Evolutionary conservation across 2,888 invertebrate genomes (phyloP).

Genomic region (Timema cristinae): DNA sequence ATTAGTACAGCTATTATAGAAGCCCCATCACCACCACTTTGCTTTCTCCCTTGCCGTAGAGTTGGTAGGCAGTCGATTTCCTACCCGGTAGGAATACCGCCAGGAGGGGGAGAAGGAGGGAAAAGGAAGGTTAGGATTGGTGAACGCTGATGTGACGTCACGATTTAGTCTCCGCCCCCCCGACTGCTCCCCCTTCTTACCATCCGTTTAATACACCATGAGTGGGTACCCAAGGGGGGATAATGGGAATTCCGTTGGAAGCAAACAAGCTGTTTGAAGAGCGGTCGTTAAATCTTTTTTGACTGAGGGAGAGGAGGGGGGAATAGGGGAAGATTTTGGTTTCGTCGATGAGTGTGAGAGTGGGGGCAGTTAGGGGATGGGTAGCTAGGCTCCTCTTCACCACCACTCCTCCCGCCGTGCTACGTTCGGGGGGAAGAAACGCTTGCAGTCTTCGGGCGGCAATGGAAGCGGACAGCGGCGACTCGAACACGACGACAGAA

Average conservation of each 20-base stretch:
- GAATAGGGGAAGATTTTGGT: conserved; percentile 19
- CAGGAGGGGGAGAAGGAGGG: not conserved
- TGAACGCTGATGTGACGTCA: conserved; percentile 22
- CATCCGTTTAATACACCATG: conserved; percentile 20
- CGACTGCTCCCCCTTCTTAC: not conserved
- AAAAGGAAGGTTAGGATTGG: not conserved
- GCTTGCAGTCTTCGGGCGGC: conserved; percentile 28
- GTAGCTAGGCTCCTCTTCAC: too few species aligned
- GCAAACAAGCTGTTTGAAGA: conserved; percentile 29
- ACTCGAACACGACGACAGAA: conserved; percentile 21
- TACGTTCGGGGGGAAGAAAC: conserved; percentile 13
- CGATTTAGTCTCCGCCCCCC: conserved; percentile 21
- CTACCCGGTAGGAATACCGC: not conserved
- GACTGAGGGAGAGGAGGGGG: conserved; percentile 23
- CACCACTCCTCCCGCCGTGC: conserved; percentile 13
- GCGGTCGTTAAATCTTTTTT: conserved; percentile 28
- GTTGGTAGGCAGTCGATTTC: not conserved
- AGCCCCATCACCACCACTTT: not conserved
- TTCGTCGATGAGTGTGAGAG: conserved; percentile 23
- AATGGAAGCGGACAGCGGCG: conserved; percentile 31
- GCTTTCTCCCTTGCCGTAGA: not conserved
- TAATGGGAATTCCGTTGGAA: conserved; percentile 27
- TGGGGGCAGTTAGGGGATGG: conserved; percentile 20
- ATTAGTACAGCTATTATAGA: not conserved
- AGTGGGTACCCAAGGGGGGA: conserved; percentile 20